Base-by-base conservation (phyloP, 1,140 invertebrate genomes). In the Drosophila sturtevanti region DNA sequence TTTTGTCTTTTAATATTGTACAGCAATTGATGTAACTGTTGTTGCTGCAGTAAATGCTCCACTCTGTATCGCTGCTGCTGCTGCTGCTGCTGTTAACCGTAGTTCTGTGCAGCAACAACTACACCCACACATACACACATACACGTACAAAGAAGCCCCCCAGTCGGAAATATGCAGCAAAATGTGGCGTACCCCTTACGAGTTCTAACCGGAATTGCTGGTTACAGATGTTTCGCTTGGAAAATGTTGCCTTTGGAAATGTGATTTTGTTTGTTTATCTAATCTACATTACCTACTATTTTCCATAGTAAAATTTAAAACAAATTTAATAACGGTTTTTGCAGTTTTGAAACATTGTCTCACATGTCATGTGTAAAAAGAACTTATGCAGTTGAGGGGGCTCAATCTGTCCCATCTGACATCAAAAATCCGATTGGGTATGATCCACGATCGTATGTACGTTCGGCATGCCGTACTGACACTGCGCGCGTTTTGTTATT, bases 51-150 rank as follows among this genome's bases (percentile, higher is more conserved):
- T 61, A 44, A 18, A 44, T 44, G 41, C 41, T 44, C 41, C 55
- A 34, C n/a, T 38, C 38, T 44, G 41, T 14, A 16, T 14, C 56
- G 38, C 12, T 38, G 52, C 38, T 34, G 60, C 56, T 24, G 27
- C 44, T 48, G 69, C 51, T 75, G 67, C 78, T 64, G 54, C 27
- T 31, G 4, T 6, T 31, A 31, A 31, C 9, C 21, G 60, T 63
- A 14, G 44, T 41, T 51, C 22, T 63, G 38, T 48, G 60, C 60
- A 51, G 59, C 66, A 55, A 61, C 21, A 35, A 35, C 62, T 62
- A 54, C 58, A 68, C 79, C 71, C 77, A 76, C 63, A 84, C 72
- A 76, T 16, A 55, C 18, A 82, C 41, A 52, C 69, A 48, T 31
- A 41, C 63, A 48, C n/a, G n/a, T 70, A 48, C 21, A 24, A 16